Evolutionary conservation across 2,888 invertebrate species (phyloP), one percentile per base, ranked within the genome.

Genomic region (Hypsopygia costalis): DNA sequence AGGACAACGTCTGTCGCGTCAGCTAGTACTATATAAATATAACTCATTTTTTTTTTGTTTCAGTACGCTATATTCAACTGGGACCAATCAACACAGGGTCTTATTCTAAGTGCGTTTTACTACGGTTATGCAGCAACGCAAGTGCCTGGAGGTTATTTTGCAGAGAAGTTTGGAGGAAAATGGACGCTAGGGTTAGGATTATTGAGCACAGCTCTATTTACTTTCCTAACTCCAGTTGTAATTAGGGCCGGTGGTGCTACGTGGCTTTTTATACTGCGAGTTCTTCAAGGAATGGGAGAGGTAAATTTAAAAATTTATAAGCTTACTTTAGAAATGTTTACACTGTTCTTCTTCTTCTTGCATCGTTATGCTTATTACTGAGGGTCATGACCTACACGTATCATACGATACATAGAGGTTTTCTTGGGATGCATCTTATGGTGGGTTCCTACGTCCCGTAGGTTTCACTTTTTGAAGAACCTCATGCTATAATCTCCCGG

Each of bases 81-180:
- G 95, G 90, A 91, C 27, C 91, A 93, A 58, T 71, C 88, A 44
- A 90, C 91, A 0, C 94, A 95, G 86, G 96, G 96, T 0, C 69
- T 94, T 3, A 94, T 96, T 33, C 81, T 96, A 1, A 93, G 94
- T 31, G 93, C 94, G 0, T 96, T 97, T 69, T 97, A 95, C 79
- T 95, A 94, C 86, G 96, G 96, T 0, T 96, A 96, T 69, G 92
- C 95, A 6, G 72, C 95, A 0, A 95, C 95, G 0, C 96, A 96
- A 69, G 81, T 97, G 3, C 96, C 96, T 0, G 97, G 96, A 11
- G 97, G 96, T 27, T 91, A 94, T 51, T 70, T 97, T 37, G 94
- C 96, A 0, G 95, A 95, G 55, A 93, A 90, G 57, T 94, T 94
- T 49, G 97, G 97, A 11, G 97, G 96, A 6, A 97, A 97, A 80